A percentile compares a stretch with the other conserved stretches of the same genome.
phyloP scores from a whole-genome alignment of 1,140 invertebrate genomes.

The Melitaea cinxia region DNA sequence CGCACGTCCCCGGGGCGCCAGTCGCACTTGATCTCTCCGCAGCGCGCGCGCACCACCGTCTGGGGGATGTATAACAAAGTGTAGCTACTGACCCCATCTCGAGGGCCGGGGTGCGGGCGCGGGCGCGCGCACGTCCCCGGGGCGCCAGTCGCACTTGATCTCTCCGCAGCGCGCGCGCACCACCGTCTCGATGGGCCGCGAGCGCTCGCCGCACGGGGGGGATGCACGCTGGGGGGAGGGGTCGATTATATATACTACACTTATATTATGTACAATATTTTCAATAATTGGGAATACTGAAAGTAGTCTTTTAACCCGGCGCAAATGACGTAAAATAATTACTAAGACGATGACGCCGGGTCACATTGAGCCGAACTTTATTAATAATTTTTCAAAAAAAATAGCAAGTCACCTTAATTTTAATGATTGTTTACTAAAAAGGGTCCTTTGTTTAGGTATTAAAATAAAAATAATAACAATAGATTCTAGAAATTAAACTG shows the following conservation, averaged over 20 bases:
- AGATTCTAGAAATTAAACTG: too few relatives aligned
- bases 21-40: slow-evolving; percentile 77
- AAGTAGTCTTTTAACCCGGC: too few relatives aligned
- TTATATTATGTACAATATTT: too few relatives aligned
- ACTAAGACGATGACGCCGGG: too few relatives aligned
- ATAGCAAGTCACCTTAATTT: too few relatives aligned
- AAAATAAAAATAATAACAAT: too few relatives aligned
- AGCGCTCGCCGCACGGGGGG: slow-evolving; percentile 11
- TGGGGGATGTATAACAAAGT: slow-evolving; percentile 26
- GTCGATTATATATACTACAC: too few relatives aligned
- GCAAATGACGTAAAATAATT: background rate
- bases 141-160: slow-evolving; percentile 77
- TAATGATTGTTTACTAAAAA: too few relatives aligned
- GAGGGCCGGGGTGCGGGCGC: slow-evolving; percentile 46
- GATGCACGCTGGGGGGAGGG: slow-evolving; percentile 15
- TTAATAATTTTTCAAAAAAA: background rate
- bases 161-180: slow-evolving; percentile 62
- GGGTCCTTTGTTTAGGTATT: too few relatives aligned
- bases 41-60: slow-evolving; percentile 60
- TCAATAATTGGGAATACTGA: too few relatives aligned
- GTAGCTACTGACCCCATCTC: slow-evolving; percentile 56
- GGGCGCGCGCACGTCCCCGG: slow-evolving; percentile 36
- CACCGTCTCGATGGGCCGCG: slow-evolving; percentile 65
- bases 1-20: slow-evolving; percentile 56
- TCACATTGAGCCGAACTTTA: too few relatives aligned